Evolutionary conservation across 2,113 vertebrate species (phyloP).

Genomic region (Malurus cyaneus): DNA sequence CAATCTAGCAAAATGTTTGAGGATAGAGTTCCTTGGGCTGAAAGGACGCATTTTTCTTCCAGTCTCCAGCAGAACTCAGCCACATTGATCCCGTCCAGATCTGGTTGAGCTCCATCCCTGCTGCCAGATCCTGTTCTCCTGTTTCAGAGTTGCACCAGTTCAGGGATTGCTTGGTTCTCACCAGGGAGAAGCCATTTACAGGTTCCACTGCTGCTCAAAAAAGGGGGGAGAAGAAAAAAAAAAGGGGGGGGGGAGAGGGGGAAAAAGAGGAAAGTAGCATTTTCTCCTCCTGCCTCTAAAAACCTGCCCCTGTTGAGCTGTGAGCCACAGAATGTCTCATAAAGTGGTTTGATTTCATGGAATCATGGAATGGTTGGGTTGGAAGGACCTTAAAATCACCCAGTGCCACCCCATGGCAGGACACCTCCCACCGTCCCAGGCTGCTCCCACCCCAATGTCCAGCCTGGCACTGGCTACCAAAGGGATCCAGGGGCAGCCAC

Average conservation of each 20-base stretch:
- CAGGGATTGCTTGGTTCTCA: slow-evolving; percentile 39
- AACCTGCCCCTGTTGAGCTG: background rate
- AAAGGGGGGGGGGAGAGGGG: accelerated
- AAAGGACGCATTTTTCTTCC: slow-evolving; percentile 28
- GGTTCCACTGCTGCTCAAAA: slow-evolving; percentile 42
- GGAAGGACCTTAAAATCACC: too few relatives aligned
- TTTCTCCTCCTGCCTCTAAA: slow-evolving; percentile 6
- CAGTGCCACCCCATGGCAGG: too few relatives aligned
- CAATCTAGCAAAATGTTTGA: slow-evolving; percentile 49
- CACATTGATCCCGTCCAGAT: background rate
- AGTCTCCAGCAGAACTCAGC: slow-evolving; percentile 6
- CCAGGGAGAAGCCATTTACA: slow-evolving; percentile 14
- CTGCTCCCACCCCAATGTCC: background rate
- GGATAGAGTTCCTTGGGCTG: slow-evolving; percentile 55
- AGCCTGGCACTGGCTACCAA: background rate
- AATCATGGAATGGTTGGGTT: background rate
- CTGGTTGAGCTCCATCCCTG: slow-evolving; percentile 2
- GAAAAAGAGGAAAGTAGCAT: background rate
- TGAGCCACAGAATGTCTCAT: background rate
- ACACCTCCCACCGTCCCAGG: background rate
- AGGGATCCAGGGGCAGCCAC: background rate
- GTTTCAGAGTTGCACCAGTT: slow-evolving; percentile 30
- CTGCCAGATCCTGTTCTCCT: slow-evolving; percentile 56
- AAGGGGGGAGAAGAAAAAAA: background rate
- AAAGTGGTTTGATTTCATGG: background rate